These are phyloP conservation scores for Tyrannus savana DNA, from an alignment of 2,113 vertebrate species.

Conservation along the genomic window DNA sequence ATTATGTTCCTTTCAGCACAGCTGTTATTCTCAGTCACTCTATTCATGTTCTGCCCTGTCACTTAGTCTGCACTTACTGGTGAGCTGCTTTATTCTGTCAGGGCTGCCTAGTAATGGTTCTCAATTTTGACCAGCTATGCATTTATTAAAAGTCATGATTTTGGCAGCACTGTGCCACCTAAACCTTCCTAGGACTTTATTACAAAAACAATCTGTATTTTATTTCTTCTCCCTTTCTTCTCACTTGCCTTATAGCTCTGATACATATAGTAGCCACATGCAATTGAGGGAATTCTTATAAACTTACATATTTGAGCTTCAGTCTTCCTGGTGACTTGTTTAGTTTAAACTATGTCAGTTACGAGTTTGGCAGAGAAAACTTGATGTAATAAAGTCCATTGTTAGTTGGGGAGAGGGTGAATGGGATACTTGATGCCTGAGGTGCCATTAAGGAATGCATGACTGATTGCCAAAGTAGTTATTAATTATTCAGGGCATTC, in stretches of 20 bases:
- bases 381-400: slow-evolving; percentile 57
- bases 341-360: slow-evolving; percentile 61
- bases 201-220: not conserved
- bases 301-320: not conserved
- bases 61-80: not conserved
- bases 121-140: slow-evolving; percentile 15
- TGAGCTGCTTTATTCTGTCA: not conserved
- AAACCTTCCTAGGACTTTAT: not conserved
- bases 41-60: not conserved
- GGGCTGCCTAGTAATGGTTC: not conserved
- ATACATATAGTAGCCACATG: not conserved
- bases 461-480: slow-evolving; percentile 81
- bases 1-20: not conserved
- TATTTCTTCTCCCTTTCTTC: not conserved
- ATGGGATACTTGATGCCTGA: slow-evolving; percentile 77
- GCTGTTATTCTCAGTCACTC: not conserved
- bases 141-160: slow-evolving; percentile 24
- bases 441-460: slow-evolving; percentile 81
- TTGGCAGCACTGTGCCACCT: not conserved
- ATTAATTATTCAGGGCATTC: slow-evolving; percentile 76
- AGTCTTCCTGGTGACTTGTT: slow-evolving; percentile 33
- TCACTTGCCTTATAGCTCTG: not conserved
- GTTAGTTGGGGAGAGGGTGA: slow-evolving; percentile 47
- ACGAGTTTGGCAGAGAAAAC: slow-evolving; percentile 27
- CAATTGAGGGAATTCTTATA: not conserved